These are phyloP conservation scores for Hippolais icterina DNA, from an alignment of 2,113 vertebrate genomes.

Conservation along the genomic window DNA sequence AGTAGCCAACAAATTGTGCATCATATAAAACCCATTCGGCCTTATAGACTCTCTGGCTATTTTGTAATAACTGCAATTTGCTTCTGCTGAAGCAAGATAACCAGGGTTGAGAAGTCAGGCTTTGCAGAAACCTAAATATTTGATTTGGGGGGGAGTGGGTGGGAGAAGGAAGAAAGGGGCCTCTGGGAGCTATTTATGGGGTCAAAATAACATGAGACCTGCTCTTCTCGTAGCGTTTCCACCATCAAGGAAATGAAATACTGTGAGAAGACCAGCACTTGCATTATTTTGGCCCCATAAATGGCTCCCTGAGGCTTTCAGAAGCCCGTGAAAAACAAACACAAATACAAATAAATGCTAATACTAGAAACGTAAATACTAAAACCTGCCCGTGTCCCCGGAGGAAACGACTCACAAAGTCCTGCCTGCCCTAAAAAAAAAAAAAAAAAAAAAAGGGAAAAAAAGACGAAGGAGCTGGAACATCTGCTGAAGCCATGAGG, in stretches of 20 bases:
- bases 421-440: neutral
- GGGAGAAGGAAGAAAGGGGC: conserved; percentile 66
- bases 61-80: conserved; percentile 68
- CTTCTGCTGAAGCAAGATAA: conserved; percentile 69
- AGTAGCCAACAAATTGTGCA: conserved; percentile 66
- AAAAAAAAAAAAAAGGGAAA: neutral
- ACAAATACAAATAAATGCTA: conserved; percentile 70
- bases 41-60: conserved; percentile 66
- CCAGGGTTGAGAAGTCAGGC: conserved; percentile 60
- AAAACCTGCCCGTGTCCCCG: conserved; percentile 51
- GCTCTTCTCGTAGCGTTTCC: conserved; percentile 61
- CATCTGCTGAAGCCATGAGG: conserved; percentile 60
- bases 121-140: conserved; percentile 70
- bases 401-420: conserved; percentile 36
- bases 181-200: conserved; percentile 67
- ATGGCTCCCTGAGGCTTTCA: conserved; percentile 67
- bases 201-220: conserved; percentile 71
- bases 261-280: conserved; percentile 69
- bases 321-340: conserved; percentile 69
- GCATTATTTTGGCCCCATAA: conserved; percentile 62
- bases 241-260: conserved; percentile 69
- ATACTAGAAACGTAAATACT: conserved; percentile 63
- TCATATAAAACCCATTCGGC: conserved; percentile 64
- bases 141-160: conserved; percentile 54
- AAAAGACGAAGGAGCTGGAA: conserved; percentile 24